These are phyloP conservation scores for Taphrorychus bicolor DNA, from an alignment of 2,888 invertebrate genomes.

Conservation along the genomic window DNA sequence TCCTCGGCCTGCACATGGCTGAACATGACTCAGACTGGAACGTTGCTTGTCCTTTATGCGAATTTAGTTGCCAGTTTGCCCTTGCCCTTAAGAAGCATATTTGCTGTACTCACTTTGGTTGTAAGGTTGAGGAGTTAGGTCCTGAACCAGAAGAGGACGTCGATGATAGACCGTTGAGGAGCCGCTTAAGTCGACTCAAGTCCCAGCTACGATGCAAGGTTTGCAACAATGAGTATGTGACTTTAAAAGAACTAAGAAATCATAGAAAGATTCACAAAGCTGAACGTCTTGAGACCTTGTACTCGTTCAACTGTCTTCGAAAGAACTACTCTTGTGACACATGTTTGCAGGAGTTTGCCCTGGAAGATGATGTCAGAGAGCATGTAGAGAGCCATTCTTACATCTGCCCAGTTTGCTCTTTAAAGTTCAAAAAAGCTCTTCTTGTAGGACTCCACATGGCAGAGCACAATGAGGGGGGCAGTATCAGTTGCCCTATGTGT, in stretches of 20 bases:
- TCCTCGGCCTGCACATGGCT: slow-evolving; percentile 53
- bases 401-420: slow-evolving; percentile 28
- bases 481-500: slow-evolving; percentile 45
- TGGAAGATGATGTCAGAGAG: slow-evolving; percentile 40
- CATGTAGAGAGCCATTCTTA: slow-evolving; percentile 33
- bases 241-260: slow-evolving; percentile 45
- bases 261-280: slow-evolving; percentile 50
- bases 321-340: slow-evolving; percentile 50
- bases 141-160: neutral
- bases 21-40: slow-evolving; percentile 51
- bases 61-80: slow-evolving; percentile 48
- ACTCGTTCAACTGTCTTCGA: slow-evolving; percentile 48
- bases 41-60: slow-evolving; percentile 54
- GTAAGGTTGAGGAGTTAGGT: slow-evolving; percentile 16
- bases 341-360: slow-evolving; percentile 48
- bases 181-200: slow-evolving; percentile 13
- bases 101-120: slow-evolving; percentile 41
- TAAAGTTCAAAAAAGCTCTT: slow-evolving; percentile 28
- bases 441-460: slow-evolving; percentile 35
- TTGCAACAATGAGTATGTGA: slow-evolving; percentile 47
- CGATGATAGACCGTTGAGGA: slow-evolving; percentile 11
- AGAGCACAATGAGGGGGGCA: slow-evolving; percentile 30
- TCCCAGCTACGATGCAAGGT: slow-evolving; percentile 45
- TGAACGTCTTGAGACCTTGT: slow-evolving; percentile 54
- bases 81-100: slow-evolving; percentile 52